Base-by-base conservation (phyloP, 2,888 invertebrate species). In the Tuta absoluta region DNA sequence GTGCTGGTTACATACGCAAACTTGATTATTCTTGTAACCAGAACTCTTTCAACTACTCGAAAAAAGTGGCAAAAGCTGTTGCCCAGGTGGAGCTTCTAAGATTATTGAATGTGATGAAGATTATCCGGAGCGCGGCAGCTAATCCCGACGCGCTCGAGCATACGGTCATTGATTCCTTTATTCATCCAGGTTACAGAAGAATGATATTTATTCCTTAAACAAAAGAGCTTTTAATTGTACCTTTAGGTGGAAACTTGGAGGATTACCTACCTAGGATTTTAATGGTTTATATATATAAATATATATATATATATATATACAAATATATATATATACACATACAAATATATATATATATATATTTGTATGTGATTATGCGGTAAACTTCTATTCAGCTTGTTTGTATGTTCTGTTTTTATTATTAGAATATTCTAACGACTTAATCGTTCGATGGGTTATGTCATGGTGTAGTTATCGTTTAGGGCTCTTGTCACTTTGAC, bases 31-130 rank as follows among this genome's bases (percentile, higher is more conserved):
- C 57, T 76, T 71, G 67, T 70, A 69, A 65, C 66, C 68, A 63
- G 75, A 76, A 77, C 75, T 78, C 71, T 70, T 79, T 71, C 69
- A 69, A 69, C 67, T 63, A 61, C 60, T 71, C 75, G 72, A 78
- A 82, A 33, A 33, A 85, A 84, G 76, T 83, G 78, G 75, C 77
- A 74, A 79, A 76, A 74, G 75, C 73, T 78, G 23, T 74, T 76
- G 67, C 85, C 78, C 87, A 89, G 88, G 83, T 88, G 87, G 81
- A 75, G 72, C 76, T 79, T 77, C 73, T 76, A 78, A 85, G 84
- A 84, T 87, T 89, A 88, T 89, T 87, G 87, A 89, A 87, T 89
- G 89, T 82, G 79, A 82, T 79, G 81, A 79, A 84, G 81, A 84
- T 88, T 87, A 89, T 87, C 84, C 82, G 75, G 76, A 79, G 73